These are phyloP conservation scores for Apamea sordens DNA, from an alignment of 2,888 invertebrate species.

Conservation along the genomic window DNA sequence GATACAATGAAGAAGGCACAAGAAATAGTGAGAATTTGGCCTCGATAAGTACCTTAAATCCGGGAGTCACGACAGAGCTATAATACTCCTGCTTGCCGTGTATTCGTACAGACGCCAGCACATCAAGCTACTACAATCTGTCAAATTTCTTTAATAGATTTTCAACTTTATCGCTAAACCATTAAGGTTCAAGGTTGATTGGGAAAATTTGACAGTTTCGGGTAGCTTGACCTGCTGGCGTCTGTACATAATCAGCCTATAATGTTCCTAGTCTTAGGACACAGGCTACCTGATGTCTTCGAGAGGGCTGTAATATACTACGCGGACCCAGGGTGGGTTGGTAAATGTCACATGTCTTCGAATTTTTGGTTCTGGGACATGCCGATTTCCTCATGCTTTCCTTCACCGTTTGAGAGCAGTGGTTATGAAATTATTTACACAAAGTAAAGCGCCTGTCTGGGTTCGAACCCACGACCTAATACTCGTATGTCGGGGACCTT, in stretches of 20 bases:
- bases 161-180: too few relatives aligned
- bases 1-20: background rate
- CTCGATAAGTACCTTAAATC: background rate
- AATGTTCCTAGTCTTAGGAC: background rate
- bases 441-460: background rate
- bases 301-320: too few relatives aligned
- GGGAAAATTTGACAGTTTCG: too few relatives aligned
- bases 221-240: too few relatives aligned
- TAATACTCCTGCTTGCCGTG: background rate
- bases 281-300: too few relatives aligned
- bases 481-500: background rate
- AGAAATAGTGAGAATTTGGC: background rate
- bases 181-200: too few relatives aligned
- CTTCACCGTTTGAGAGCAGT: background rate
- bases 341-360: background rate
- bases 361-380: background rate
- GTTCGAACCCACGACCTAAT: background rate
- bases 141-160: too few relatives aligned
- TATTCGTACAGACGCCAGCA: too few relatives aligned
- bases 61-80: background rate
- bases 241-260: background rate
- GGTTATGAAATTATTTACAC: background rate
- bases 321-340: background rate
- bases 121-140: too few relatives aligned
- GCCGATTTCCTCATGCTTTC: background rate